A percentile compares a stretch with the other conserved stretches of the same genome.
phyloP scores from a whole-genome alignment of 2,797 vertebrate genomes.

The Melanotaenia parkinsoni region DNA sequence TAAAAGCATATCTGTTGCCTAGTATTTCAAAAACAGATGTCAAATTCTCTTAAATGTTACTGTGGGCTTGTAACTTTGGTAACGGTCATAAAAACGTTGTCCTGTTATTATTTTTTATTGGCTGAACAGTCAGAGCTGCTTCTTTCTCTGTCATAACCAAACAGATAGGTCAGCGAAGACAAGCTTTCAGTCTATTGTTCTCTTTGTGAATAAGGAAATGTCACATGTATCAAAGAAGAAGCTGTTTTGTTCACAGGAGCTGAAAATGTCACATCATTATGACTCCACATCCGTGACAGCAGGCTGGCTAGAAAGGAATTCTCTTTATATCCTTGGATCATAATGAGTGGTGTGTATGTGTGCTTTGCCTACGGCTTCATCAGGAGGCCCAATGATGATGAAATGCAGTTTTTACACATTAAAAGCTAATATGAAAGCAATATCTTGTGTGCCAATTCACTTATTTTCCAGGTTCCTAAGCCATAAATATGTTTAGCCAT shows the following conservation, averaged over 20 bases:
- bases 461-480: slow-evolving; percentile 10
- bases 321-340: slow-evolving; percentile 26
- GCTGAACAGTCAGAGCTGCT: neutral
- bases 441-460: neutral
- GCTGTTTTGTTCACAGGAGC: slow-evolving; percentile 32
- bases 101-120: slow-evolving; percentile 29
- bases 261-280: slow-evolving; percentile 57
- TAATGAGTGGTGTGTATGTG: slow-evolving; percentile 51
- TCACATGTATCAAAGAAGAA: slow-evolving; percentile 16
- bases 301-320: slow-evolving; percentile 15
- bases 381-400: slow-evolving; percentile 30
- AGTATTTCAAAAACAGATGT: slow-evolving; percentile 48
- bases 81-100: slow-evolving; percentile 32
- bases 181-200: slow-evolving; percentile 19
- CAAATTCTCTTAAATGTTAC: slow-evolving; percentile 27
- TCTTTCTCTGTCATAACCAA: slow-evolving; percentile 15
- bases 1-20: slow-evolving; percentile 18
- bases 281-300: slow-evolving; percentile 29
- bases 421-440: slow-evolving; percentile 39
- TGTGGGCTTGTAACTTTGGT: slow-evolving; percentile 25
- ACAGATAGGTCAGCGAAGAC: slow-evolving; percentile 7
- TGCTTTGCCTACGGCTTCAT: slow-evolving; percentile 39
- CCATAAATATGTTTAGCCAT: slow-evolving; percentile 1
- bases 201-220: slow-evolving; percentile 31
- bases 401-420: slow-evolving; percentile 45